Evolutionary conservation across 2,888 invertebrate species (phyloP).

Genomic region (Chaetogeoica ovagalla): DNA sequence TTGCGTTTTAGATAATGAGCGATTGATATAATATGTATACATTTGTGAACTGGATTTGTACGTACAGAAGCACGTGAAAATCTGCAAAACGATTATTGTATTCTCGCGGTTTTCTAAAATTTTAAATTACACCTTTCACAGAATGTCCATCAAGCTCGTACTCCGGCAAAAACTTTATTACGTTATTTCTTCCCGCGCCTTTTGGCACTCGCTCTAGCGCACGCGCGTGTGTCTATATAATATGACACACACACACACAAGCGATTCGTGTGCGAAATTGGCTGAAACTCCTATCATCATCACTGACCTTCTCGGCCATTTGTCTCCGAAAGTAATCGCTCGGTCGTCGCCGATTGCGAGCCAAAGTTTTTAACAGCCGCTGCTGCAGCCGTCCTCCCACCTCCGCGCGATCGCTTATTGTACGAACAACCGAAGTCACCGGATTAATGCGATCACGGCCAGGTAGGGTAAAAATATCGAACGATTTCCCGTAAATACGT

Average conservation of each 20-base stretch:
- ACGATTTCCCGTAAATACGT: background rate
- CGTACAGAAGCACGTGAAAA: no score
- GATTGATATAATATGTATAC: no score
- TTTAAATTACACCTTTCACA: slow-evolving; percentile 5
- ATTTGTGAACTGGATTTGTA: no score
- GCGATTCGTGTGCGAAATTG: slow-evolving; percentile 19
- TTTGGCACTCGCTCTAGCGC: slow-evolving; percentile 15
- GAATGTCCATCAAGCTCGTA: background rate
- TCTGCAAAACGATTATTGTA: background rate
- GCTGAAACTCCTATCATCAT: slow-evolving; percentile 26
- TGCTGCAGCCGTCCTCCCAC: background rate
- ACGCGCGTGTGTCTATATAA: no score
- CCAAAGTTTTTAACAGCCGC: slow-evolving; percentile 49
- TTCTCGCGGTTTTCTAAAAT: background rate
- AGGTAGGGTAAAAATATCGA: slow-evolving; percentile 15
- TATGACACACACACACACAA: no score
- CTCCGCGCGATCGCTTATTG: background rate
- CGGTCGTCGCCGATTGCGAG: slow-evolving; percentile 30
- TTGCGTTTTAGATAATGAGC: no score
- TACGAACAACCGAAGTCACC: slow-evolving; percentile 36
- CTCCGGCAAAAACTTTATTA: slow-evolving; percentile 27
- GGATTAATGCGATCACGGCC: slow-evolving; percentile 24
- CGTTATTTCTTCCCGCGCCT: background rate
- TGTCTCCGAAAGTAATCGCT: slow-evolving; percentile 43
- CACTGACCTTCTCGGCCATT: slow-evolving; percentile 42